Percentiles rank a stretch among this genome's conserved stretches.
phyloP scores from a whole-genome alignment of 2,113 vertebrate species.

The Campylomormyrus tamandua region DNA sequence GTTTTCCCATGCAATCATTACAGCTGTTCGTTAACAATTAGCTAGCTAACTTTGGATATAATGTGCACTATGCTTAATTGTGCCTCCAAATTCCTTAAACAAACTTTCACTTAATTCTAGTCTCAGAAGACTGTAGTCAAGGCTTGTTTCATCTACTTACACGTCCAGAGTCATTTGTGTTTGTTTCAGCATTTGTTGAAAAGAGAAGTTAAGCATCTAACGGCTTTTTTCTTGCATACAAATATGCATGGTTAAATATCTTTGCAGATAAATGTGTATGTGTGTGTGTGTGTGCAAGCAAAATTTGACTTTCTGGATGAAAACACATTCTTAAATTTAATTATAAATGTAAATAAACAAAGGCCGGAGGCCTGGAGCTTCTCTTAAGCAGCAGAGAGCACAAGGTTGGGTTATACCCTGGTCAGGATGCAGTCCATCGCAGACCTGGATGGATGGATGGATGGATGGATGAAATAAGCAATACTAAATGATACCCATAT shows the following conservation, averaged over 20 bases:
- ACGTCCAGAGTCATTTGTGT: background rate
- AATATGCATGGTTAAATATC: background rate
- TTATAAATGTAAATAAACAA: background rate
- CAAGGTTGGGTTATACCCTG: background rate
- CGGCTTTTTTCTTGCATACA: background rate
- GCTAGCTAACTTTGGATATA: background rate
- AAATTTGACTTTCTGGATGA: background rate
- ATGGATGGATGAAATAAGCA: background rate
- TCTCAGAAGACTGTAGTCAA: background rate
- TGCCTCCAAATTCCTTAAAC: background rate
- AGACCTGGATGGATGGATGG: background rate
- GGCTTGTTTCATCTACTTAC: background rate
- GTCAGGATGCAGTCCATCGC: background rate
- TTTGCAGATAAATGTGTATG: background rate
- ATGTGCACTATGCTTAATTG: background rate
- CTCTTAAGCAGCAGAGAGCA: background rate
- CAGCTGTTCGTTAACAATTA: background rate
- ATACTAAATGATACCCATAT: background rate
- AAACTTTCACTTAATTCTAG: constrained; percentile 1
- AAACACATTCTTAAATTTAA: background rate
- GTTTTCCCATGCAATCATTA: background rate
- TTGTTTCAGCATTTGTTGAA: background rate
- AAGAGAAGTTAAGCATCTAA: background rate
- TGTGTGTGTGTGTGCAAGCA: background rate
- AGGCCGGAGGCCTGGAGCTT: background rate